Percentiles rank a stretch among this genome's conserved stretches.
phyloP scores from a whole-genome alignment of 1,140 invertebrate species.

The Neoseiulus cucumeris region DNA sequence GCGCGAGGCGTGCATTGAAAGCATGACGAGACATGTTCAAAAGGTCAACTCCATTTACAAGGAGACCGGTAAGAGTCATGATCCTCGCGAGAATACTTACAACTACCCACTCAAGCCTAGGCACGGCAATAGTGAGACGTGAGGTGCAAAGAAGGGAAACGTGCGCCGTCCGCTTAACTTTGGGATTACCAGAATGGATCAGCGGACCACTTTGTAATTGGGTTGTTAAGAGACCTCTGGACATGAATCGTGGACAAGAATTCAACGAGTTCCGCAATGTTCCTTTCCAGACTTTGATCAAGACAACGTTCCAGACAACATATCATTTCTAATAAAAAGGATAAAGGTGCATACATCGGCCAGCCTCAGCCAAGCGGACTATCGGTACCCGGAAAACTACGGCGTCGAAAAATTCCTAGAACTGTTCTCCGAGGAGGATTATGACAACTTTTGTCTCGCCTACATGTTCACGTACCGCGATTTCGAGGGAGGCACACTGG shows the following conservation, averaged over 20 bases:
- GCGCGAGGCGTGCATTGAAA: conserved; percentile 80
- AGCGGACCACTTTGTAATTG: neutral
- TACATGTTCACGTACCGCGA: conserved; percentile 98
- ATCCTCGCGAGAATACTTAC: neutral
- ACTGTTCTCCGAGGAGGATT: conserved; percentile 88
- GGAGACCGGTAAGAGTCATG: conserved; percentile 45
- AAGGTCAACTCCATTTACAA: conserved; percentile 78
- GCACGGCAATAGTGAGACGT: neutral
- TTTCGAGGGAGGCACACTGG: conserved; percentile 93
- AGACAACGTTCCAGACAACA: conserved; percentile 71
- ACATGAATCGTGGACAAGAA: too few relatives aligned
- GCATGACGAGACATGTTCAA: conserved; percentile 81
- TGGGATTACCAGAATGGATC: neutral
- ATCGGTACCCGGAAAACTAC: conserved; percentile 75
- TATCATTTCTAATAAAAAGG: conserved; percentile 86
- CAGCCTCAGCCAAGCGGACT: conserved; percentile 54
- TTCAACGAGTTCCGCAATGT: too few relatives aligned
- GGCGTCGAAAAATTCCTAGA: conserved; percentile 84
- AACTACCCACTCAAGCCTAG: neutral
- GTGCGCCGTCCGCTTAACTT: neutral
- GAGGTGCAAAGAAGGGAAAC: neutral
- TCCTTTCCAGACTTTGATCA: conserved; percentile 66
- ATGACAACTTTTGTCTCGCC: conserved; percentile 91
- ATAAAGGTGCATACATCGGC: conserved; percentile 76
- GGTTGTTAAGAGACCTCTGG: neutral